Percentiles rank a stretch among this genome's conserved stretches.
Evolutionary conservation across 2,113 vertebrate species (phyloP).

Genomic region (Solea senegalensis): DNA sequence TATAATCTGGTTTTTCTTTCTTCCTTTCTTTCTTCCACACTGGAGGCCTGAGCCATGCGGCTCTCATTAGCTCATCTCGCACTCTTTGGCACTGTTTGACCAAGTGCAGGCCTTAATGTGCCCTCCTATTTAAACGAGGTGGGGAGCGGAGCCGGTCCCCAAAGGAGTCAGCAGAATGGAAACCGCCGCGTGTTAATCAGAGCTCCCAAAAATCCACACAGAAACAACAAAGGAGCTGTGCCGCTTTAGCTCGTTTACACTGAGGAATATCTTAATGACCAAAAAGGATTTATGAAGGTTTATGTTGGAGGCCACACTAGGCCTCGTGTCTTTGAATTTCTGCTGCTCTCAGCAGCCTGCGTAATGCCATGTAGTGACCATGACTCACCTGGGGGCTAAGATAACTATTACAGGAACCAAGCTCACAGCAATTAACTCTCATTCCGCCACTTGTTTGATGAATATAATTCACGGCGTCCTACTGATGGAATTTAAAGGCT

Average conservation of each 20-base stretch:
- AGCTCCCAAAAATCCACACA: conserved; percentile 38
- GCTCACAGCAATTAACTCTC: conserved; percentile 12
- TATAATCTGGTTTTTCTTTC: no score
- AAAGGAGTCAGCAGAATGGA: conserved; percentile 74
- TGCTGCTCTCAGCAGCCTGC: conserved; percentile 65
- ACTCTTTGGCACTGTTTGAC: conserved; percentile 56
- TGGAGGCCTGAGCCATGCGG: conserved; percentile 20
- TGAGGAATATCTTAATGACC: conserved; percentile 70
- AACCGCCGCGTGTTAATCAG: conserved; percentile 67
- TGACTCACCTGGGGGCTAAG: conserved; percentile 53
- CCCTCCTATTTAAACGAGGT: conserved; percentile 56
- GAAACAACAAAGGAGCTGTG: conserved; percentile 54
- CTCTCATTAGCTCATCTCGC: conserved; percentile 71
- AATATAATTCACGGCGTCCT: conserved; percentile 6
- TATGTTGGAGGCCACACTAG: conserved; percentile 45
- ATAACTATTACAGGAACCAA: conserved; percentile 33
- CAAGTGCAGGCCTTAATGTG: conserved; percentile 62
- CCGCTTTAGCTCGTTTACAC: conserved; percentile 55
- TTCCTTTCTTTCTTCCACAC: conserved; percentile 8
- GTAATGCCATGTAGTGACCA: conserved; percentile 52
- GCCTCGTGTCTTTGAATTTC: conserved; percentile 39
- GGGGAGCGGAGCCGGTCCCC: conserved; percentile 53
- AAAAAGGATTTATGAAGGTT: conserved; percentile 70
- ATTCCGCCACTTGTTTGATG: conserved; percentile 13
- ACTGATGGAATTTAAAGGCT: conserved; percentile 1